Evolutionary conservation across 2,797 vertebrate genomes (phyloP), one percentile per base, ranked within the genome.

Genomic region (Myiotriccus ornatus): DNA sequence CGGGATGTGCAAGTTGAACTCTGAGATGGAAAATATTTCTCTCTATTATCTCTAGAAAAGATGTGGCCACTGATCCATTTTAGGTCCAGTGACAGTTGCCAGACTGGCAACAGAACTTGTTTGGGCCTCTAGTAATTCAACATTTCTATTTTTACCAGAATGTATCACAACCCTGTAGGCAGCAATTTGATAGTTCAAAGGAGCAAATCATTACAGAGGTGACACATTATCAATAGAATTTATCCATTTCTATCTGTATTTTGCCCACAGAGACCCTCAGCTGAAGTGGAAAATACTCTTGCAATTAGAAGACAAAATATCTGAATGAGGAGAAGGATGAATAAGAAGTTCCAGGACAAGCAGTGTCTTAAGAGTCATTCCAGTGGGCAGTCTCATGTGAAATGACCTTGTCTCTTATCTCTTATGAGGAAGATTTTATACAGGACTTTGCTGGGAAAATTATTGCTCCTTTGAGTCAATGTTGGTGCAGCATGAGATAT

Each of bases 261-360:
- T 94, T 87, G 32, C 39, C 34, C 49, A 56, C 34, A 55, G 63
- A 85, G 81, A 77, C 1, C 1, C 28, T 59, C 39, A 43, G 47
- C 55, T 64, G 24, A 93, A 76, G 59, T 22, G 55, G 32, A 59
- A 91, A 81, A 25, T 55, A 23, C 30, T 93, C 56, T 39, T 80
- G 43, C 46, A 74, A 64, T 49, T 41, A 53, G 44, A 64, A 13
- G 10, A 64, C 46, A 82, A 92, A 94, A 64, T 77, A 77, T 32
- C 49, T n/a, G 46, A 39, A 55, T 27, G 32, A 71, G 37, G 39
- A 87, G 39, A 80, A 92, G 5, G 57, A 80, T 78, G 68, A 94
- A 68, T 87, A 94, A 95, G 86, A 89, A 77, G 27, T 95, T 94
- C 84, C 89, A 83, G 79, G 57, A 62, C 43, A 39, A 91, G 46